These are phyloP conservation scores for Diplodus sargus DNA, from an alignment of 2,797 vertebrate genomes.

Conservation along the genomic window DNA sequence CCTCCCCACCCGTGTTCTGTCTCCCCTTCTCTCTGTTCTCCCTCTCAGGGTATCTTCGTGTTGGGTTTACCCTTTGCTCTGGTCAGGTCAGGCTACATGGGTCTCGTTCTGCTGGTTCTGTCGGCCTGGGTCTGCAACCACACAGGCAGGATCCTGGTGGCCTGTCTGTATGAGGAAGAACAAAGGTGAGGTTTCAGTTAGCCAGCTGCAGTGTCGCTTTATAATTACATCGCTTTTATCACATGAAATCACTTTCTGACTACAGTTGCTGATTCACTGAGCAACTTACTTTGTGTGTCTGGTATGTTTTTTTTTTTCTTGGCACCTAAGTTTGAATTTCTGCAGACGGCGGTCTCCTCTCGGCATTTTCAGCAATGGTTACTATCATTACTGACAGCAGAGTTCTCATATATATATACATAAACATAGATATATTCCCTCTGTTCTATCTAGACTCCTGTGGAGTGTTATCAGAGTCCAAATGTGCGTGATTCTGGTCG, in stretches of 20 bases:
- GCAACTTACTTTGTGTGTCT: background rate
- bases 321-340: conserved; percentile 1
- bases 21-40: background rate
- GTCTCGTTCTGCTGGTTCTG: conserved; percentile 83
- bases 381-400: conserved; percentile 15
- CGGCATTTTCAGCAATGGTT: background rate
- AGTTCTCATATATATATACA: background rate
- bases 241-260: background rate
- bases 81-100: conserved; percentile 85
- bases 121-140: conserved; percentile 86
- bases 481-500: conserved; percentile 8
- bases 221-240: background rate
- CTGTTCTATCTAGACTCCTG: conserved; percentile 6
- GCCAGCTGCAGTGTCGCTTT: background rate
- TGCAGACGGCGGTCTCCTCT: background rate
- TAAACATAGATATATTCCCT: background rate
- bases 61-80: conserved; percentile 85
- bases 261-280: background rate
- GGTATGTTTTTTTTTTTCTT: background rate
- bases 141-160: conserved; percentile 86
- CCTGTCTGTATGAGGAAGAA: conserved; percentile 86
- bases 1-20: background rate
- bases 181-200: conserved; percentile 65
- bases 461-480: background rate
- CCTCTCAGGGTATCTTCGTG: conserved; percentile 86